Percentiles rank a stretch among this genome's conserved stretches.
phyloP scores from a whole-genome alignment of 2,113 vertebrate species.

The Podocnemis expansa region DNA sequence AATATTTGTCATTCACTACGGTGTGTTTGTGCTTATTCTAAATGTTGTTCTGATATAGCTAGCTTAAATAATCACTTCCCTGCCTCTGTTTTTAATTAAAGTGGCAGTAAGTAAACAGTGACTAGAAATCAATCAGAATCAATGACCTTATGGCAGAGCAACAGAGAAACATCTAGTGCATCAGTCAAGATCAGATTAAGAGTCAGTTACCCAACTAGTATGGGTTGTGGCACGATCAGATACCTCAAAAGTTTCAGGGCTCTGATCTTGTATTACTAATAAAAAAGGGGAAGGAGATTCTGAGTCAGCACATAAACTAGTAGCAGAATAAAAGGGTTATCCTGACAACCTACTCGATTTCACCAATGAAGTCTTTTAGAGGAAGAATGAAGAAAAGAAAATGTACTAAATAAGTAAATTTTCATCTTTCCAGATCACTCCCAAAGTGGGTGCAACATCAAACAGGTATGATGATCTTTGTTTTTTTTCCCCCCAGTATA shows the following conservation, averaged over 20 bases:
- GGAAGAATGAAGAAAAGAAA: background rate
- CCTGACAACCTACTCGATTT: fast-evolving
- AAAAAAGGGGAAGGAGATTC: background rate
- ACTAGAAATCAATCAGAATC: slow-evolving; percentile 54
- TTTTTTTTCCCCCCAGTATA: background rate
- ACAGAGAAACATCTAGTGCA: background rate
- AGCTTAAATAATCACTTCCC: slow-evolving; percentile 51
- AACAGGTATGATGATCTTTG: background rate
- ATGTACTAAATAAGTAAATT: background rate
- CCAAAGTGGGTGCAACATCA: background rate
- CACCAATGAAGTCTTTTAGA: fast-evolving
- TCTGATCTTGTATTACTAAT: background rate
- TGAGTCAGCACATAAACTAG: background rate
- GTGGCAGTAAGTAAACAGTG: slow-evolving; percentile 41
- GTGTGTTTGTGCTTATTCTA: slow-evolving; percentile 38
- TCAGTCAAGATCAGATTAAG: background rate
- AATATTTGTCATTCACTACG: background rate
- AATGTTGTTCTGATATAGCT: slow-evolving; percentile 27
- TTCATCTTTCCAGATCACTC: background rate
- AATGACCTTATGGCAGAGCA: slow-evolving; percentile 16
- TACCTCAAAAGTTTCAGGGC: background rate
- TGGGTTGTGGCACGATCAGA: background rate
- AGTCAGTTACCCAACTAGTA: fast-evolving
- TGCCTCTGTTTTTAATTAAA: slow-evolving; percentile 58
- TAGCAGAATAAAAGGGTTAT: background rate